A percentile compares a stretch with the other conserved stretches of the same genome.
Conservation (phyloP, 1,140 invertebrate genomes). For the Aporrectodea caliginosa region DNA sequence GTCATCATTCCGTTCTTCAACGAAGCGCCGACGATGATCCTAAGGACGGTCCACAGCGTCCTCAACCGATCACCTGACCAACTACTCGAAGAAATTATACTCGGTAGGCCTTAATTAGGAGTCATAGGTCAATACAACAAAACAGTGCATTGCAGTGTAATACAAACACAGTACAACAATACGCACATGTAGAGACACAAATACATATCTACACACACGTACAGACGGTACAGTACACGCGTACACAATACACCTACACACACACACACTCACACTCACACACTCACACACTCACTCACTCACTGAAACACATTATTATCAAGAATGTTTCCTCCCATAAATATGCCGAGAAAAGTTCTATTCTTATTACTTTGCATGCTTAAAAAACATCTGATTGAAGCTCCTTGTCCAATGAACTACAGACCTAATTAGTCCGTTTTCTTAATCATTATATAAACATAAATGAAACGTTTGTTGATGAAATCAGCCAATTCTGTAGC, state of each 20-base stretch:
- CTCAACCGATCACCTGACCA: constrained; percentile 74
- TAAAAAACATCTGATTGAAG: too few relatives aligned
- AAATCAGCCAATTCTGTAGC: too few relatives aligned
- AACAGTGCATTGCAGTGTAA: not conserved
- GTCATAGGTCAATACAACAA: not conserved
- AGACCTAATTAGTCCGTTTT: too few relatives aligned
- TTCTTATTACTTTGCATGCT: too few relatives aligned
- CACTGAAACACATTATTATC: too few relatives aligned
- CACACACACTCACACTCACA: too few relatives aligned
- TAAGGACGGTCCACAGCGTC: constrained; percentile 83
- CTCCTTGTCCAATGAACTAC: too few relatives aligned
- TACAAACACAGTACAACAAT: constrained; percentile 15
- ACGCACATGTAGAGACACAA: not conserved
- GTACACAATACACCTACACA: not conserved
- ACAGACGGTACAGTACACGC: not conserved
- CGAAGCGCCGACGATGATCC: constrained; percentile 82
- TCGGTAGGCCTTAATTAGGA: constrained; percentile 50
- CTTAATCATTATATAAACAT: too few relatives aligned
- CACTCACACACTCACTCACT: too few relatives aligned
- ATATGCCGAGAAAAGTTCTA: too few relatives aligned
- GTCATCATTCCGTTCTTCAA: constrained; percentile 97
- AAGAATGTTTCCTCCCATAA: too few relatives aligned
- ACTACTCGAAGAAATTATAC: constrained; percentile 82
- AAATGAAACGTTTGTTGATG: too few relatives aligned
- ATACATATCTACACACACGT: not conserved